A percentile compares a stretch with the other conserved stretches of the same genome.
These are phyloP conservation scores for Creontiades dilutus DNA, from an alignment of 2,888 invertebrate species.

Conservation along the genomic window DNA sequence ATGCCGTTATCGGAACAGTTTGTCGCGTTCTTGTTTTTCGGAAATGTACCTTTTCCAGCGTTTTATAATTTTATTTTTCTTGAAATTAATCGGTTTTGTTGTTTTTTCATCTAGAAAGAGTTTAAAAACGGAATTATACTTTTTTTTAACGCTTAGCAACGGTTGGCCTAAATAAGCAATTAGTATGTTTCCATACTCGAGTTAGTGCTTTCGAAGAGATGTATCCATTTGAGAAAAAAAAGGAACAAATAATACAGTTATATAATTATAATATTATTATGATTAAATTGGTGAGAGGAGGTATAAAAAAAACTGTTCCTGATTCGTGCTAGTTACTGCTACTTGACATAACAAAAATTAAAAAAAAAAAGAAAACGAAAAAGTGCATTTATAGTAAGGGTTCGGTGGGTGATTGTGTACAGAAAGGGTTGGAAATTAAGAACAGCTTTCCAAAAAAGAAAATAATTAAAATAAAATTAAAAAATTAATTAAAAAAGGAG, in stretches of 20 bases:
- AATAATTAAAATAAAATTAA: slow-evolving; percentile 37
- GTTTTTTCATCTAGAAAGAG: background rate
- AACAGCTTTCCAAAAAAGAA: slow-evolving; percentile 40
- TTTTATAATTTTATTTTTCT: background rate
- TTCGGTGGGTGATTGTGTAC: slow-evolving; percentile 55
- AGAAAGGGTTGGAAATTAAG: slow-evolving; percentile 51
- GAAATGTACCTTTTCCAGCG: background rate
- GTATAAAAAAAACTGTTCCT: slow-evolving; percentile 65
- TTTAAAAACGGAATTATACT: background rate
- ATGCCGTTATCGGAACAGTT: slow-evolving; percentile 8
- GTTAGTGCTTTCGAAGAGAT: slow-evolving; percentile 25
- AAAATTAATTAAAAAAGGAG: background rate
- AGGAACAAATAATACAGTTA: slow-evolving; percentile 41
- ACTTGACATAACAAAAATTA: slow-evolving; percentile 46
- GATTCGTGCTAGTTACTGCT: slow-evolving; percentile 51
- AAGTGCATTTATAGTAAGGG: slow-evolving; percentile 50
- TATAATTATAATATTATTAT: slow-evolving; percentile 44
- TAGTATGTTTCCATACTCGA: background rate
- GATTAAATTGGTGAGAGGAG: slow-evolving; percentile 44
- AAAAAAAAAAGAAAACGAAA: slow-evolving; percentile 33
- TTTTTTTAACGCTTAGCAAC: background rate
- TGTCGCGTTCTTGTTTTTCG: background rate
- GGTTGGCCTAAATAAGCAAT: background rate
- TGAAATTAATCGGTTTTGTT: background rate
- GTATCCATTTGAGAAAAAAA: background rate